Base-by-base conservation (phyloP, 2,888 invertebrate species). In the Erebia palarica region DNA sequence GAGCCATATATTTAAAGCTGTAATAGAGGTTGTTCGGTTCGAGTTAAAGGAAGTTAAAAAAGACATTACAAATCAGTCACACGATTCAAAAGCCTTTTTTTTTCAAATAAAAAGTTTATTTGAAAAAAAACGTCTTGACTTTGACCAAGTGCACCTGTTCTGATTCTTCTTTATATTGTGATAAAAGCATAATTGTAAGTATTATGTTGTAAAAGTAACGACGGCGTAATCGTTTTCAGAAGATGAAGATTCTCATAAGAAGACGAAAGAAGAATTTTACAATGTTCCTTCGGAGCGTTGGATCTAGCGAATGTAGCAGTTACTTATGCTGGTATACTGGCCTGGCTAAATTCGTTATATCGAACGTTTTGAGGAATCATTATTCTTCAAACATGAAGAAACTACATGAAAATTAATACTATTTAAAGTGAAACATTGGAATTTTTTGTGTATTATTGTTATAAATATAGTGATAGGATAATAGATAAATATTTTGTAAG, bases 261-360 rank as follows among this genome's bases (percentile, higher is more conserved):
- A 69, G 42, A 9, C 14, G 21, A 36, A 60, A 16, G 65, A 68
- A 61, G 57, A 47, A 42, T 44, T 51, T 65, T 4, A 11, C 10
- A 18, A 65, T 72, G 75, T 75, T 72, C 69, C 73, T 70, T 71
- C 85, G 76, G 73, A 64, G 36, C 76, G 84, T 84, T 80, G 71
- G 80, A 85, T 84, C n/a, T 77, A 71, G 71, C 79, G 87, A 71
- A 80, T 81, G 42, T 66, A 77, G 83, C 82, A 69, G 67, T 74
- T 14, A 21, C 59, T 0, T 55, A 61, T 73, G 73, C 68, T 72
- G 64, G 51, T n/a, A 27, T 13, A 49, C 60, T 61, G 71, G 70
- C 27, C 36, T 18, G 42, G 86, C 86, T 88, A 88, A 88, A 88
- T 88, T 88, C 88, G 88, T 85, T 80, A 75, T 77, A 86, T 88